Evolutionary conservation across 30 jellyfish, hydroid and myxozoan species (phyloP), one percentile per base, ranked within the genome.

Genomic region (Aurelia aurita): DNA sequence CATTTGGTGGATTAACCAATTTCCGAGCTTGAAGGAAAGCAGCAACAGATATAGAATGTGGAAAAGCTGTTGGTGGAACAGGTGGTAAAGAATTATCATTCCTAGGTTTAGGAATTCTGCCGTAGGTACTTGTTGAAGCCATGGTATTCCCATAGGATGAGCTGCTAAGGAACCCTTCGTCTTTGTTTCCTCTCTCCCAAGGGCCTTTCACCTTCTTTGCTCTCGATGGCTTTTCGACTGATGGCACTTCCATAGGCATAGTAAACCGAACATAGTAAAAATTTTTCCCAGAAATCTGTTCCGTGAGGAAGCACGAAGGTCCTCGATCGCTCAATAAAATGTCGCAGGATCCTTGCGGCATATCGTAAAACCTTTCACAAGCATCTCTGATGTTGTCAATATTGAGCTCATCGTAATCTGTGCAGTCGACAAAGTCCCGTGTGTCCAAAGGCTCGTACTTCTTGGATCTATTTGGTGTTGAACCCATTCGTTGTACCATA

Each of bases 281-380:
- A 3, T 51, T 75, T 28, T 51, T 57, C 26, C 76, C 87, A 32
- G 61, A 31, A 18, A 51, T 75, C 58, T 51, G 58, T 46, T 75
- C 76, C 28, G 61, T 53, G 39, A 75, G 62, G 70, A 39, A 51
- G 89, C 82, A 27, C 89, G 70, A 39, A 51, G 89, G 89, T 47
- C 89, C 68, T 23, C 60, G 57, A 59, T 74, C 75, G 62, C 74
- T 53, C 22, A 74, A 28, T 20, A 74, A 59, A 74, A 74, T 65
- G 58, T 74, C 87, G 28, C 77, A 74, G 59, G 63, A 74, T 29
- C 87, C 87, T 53, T 26, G 72, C 22, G 87, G 87, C 87, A 53
- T 58, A 13, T 74, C 62, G 20, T 55, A 55, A 34, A 74, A 74
- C 62, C 47, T 51, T 74, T 74, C 87, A 65, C 87, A 74, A 53